A percentile compares a stretch with the other conserved stretches of the same genome.
Evolutionary conservation across 2,113 vertebrate species (phyloP).

Genomic region (Tupaia chinensis): DNA sequence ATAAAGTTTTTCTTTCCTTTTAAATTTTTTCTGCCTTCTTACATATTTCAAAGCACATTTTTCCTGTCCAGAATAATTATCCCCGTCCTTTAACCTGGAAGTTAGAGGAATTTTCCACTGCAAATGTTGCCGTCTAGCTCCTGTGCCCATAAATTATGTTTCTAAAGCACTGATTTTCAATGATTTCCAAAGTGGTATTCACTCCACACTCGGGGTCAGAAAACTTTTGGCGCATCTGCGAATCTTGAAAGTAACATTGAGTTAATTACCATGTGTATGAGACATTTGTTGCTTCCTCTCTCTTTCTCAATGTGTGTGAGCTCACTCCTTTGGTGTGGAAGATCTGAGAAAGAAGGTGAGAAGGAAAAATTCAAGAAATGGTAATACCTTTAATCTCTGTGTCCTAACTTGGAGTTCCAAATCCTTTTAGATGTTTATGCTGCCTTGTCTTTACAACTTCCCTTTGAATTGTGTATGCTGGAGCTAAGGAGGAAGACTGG

Average conservation of each 20-base stretch:
- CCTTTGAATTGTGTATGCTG: background rate
- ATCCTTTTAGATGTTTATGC: constrained; percentile 23
- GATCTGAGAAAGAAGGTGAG: constrained; percentile 62
- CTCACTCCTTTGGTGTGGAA: constrained; percentile 58
- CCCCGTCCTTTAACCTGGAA: constrained; percentile 24
- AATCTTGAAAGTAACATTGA: constrained; percentile 65
- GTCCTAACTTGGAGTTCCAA: constrained; percentile 4
- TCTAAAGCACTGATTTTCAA: constrained; percentile 61
- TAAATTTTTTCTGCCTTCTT: constrained; percentile 54
- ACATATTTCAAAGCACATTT: constrained; percentile 66
- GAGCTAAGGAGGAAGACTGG: background rate
- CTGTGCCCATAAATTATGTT: constrained; percentile 61
- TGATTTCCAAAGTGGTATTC: constrained; percentile 67
- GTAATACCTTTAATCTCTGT: constrained; percentile 49
- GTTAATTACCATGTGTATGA: constrained; percentile 69
- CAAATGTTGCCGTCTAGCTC: constrained; percentile 42
- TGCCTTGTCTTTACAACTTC: constrained; percentile 53
- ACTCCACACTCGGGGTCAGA: constrained; percentile 28
- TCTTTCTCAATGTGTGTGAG: constrained; percentile 48
- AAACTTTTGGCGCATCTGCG: constrained; percentile 56
- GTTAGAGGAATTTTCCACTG: constrained; percentile 61
- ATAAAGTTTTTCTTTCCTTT: constrained; percentile 2
- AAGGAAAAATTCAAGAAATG: constrained; percentile 59
- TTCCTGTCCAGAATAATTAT: constrained; percentile 62
- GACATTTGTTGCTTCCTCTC: constrained; percentile 65